phyloP scores from a whole-genome alignment of 2,888 invertebrate genomes.

The Rhagonycha fulva region DNA sequence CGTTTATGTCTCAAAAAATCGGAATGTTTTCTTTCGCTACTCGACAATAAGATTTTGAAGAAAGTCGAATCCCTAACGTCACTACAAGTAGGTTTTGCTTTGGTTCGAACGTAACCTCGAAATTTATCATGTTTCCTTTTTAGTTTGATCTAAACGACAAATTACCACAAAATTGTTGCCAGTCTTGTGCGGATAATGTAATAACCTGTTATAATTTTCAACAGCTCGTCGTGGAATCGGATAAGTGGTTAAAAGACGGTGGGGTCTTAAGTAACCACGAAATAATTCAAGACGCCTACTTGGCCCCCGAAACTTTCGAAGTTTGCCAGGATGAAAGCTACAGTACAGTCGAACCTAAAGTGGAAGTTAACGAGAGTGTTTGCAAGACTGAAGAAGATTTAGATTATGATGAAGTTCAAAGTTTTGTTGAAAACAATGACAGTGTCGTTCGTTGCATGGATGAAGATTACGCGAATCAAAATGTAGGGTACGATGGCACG shows the following conservation, averaged over 20 bases:
- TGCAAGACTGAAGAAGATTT: neutral
- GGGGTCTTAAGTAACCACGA: neutral
- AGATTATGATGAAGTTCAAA: neutral
- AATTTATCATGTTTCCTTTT: constrained; percentile 13
- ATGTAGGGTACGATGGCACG: neutral
- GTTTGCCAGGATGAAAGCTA: neutral
- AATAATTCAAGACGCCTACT: constrained; percentile 7
- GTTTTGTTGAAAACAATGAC: neutral
- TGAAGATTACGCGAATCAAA: neutral
- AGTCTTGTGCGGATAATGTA: constrained; percentile 43
- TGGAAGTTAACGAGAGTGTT: neutral
- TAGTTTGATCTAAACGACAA: constrained; percentile 43
- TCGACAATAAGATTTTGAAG: constrained; percentile 40
- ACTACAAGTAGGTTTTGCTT: constrained; percentile 38
- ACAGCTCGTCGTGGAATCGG: constrained; percentile 42
- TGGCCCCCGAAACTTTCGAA: constrained; percentile 4
- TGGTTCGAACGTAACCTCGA: neutral
- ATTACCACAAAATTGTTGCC: constrained; percentile 42
- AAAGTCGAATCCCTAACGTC: constrained; percentile 45
- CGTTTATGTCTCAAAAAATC: constrained; percentile 42
- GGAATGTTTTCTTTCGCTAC: constrained; percentile 38
- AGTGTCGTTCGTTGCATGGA: neutral
- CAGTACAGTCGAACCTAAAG: neutral
- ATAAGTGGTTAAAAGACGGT: constrained; percentile 26
- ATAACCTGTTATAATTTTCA: constrained; percentile 41